Conservation (phyloP, 2,888 invertebrate genomes). For the Pachliopta kotzebuea region DNA sequence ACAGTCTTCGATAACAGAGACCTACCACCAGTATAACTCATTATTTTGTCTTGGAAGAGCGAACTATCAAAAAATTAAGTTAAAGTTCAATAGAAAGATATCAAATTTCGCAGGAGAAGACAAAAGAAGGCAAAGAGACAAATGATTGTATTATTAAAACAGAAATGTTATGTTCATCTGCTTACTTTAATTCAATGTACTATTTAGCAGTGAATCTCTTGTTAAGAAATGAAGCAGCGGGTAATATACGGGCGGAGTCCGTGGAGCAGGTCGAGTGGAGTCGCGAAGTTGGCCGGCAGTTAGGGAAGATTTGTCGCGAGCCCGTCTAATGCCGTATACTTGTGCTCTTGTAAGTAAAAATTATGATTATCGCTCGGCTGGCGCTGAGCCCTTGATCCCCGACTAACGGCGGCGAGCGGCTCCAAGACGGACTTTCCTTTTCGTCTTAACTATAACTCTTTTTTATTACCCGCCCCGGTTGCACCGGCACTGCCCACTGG, state of each 20-base stretch:
- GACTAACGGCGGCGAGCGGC: constrained; percentile 67
- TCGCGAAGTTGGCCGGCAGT: constrained; percentile 76
- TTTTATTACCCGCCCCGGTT: constrained; percentile 72
- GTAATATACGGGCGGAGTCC: constrained; percentile 47
- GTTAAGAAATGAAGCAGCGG: constrained; percentile 46
- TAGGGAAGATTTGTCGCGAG: constrained; percentile 77
- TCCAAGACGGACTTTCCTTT: constrained; percentile 74
- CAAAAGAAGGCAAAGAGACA: neutral
- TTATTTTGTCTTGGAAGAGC: too few species aligned
- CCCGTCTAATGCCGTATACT: constrained; percentile 68
- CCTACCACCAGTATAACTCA: too few species aligned
- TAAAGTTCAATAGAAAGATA: neutral
- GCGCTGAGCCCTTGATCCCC: constrained; percentile 76
- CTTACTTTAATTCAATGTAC: neutral
- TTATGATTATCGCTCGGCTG: constrained; percentile 78
- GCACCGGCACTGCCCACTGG: constrained; percentile 65
- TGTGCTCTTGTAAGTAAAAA: constrained; percentile 78
- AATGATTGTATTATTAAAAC: neutral
- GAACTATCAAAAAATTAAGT: too few species aligned
- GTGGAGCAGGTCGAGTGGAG: constrained; percentile 46
- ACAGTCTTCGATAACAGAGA: too few species aligned
- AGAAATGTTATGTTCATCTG: neutral
- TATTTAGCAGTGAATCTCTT: constrained; percentile 42
- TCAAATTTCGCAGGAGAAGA: neutral
- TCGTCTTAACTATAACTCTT: constrained; percentile 80